Conservation (phyloP, 2,888 invertebrate genomes). For the Phyllotreta striolata region DNA sequence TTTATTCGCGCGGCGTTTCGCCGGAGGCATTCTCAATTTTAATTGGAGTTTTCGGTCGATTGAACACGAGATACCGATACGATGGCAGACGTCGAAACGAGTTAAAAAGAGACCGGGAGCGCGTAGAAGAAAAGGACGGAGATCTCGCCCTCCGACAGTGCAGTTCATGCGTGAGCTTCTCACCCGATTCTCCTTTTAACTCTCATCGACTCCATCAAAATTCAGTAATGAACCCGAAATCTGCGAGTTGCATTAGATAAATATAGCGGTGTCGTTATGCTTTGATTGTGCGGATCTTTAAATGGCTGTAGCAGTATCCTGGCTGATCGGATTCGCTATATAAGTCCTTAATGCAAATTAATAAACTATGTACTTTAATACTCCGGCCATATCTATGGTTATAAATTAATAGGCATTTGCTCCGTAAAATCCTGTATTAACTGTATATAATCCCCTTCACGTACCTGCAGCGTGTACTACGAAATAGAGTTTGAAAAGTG, state of each 20-base stretch:
- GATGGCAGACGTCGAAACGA: constrained; percentile 53
- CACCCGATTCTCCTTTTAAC: constrained; percentile 38
- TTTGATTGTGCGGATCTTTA: constrained; percentile 9
- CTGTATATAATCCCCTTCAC: constrained; percentile 16
- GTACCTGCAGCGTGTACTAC: background rate
- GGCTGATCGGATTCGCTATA: too few relatives aligned
- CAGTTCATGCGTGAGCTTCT: constrained; percentile 49
- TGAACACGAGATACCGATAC: constrained; percentile 50
- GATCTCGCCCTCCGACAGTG: constrained; percentile 41
- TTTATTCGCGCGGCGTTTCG: constrained; percentile 47
- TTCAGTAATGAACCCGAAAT: constrained; percentile 39
- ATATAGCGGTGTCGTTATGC: constrained; percentile 24
- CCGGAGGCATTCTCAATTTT: constrained; percentile 52
- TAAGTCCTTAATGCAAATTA: too few relatives aligned
- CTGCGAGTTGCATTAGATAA: constrained; percentile 38
- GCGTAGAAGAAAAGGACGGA: constrained; percentile 9
- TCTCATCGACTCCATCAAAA: constrained; percentile 37
- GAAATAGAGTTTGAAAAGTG: too few relatives aligned
- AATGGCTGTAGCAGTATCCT: background rate
- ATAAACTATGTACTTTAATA: too few relatives aligned
- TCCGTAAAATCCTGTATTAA: constrained; percentile 23
- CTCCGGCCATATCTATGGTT: too few relatives aligned
- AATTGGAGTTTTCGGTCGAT: constrained; percentile 58
- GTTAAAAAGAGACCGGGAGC: constrained; percentile 28
- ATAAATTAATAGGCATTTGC: background rate